Evolutionary conservation across 2,113 vertebrate genomes (phyloP).

Genomic region (Capra hircus): DNA sequence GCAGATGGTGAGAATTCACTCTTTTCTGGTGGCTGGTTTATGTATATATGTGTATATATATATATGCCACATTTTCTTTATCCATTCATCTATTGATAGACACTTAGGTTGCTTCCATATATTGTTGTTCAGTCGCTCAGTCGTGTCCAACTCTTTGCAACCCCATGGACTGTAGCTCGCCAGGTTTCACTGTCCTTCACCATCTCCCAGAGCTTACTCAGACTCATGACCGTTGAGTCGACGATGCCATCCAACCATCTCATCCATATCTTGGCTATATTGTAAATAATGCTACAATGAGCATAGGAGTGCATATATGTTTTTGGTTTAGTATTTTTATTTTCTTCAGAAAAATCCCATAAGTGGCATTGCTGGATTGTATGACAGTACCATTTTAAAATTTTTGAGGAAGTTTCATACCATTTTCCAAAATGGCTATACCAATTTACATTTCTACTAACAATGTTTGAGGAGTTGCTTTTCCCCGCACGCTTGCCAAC

Average conservation of each 20-base stretch:
- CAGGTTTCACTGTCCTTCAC: background rate
- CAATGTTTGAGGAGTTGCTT: background rate
- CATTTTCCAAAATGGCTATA: background rate
- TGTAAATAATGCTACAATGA: background rate
- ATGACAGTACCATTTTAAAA: background rate
- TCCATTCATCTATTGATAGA: background rate
- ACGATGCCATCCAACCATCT: background rate
- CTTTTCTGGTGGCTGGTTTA: background rate
- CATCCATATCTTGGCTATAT: background rate
- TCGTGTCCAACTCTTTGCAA: background rate
- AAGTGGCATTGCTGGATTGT: background rate
- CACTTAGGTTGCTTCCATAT: background rate
- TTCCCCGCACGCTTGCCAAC: background rate
- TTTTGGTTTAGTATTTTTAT: background rate
- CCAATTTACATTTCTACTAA: background rate
- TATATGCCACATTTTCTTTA: background rate
- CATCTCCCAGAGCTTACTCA: background rate
- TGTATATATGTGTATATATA: too few relatives aligned
- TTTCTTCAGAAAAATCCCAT: background rate
- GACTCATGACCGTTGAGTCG: accelerated
- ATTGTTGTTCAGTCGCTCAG: background rate
- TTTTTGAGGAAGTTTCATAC: background rate
- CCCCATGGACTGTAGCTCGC: accelerated
- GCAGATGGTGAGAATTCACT: background rate
- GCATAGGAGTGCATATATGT: background rate